phyloP scores from a whole-genome alignment of 1,140 invertebrate species.

The Spodoptera litura region DNA sequence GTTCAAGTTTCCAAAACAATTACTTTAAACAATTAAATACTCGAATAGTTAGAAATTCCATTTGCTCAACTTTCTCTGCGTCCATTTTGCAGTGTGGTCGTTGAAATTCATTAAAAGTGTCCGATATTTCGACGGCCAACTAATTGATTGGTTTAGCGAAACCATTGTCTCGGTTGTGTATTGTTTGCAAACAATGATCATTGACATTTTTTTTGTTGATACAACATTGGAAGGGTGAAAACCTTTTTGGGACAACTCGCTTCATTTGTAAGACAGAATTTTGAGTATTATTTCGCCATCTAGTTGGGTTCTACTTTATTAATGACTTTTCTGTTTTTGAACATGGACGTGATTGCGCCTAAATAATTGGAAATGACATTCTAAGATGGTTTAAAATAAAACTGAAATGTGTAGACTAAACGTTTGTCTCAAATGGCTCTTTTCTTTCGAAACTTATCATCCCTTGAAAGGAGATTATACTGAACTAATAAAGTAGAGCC shows the following conservation, averaged over 20 bases:
- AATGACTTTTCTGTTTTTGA: not conserved
- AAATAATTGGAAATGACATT: no score
- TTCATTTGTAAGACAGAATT: not conserved
- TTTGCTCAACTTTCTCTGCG: no score
- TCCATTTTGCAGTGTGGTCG: not conserved
- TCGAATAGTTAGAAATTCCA: no score
- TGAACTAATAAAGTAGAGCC: no score
- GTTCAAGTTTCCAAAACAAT: no score
- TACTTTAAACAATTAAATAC: no score
- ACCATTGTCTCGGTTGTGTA: slow-evolving; percentile 12
- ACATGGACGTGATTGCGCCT: no score
- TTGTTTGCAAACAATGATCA: slow-evolving; percentile 34
- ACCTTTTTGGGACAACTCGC: not conserved
- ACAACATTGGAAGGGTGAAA: slow-evolving; percentile 2
- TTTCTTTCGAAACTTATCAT: no score
- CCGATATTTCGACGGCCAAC: not conserved
- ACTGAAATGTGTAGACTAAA: no score
- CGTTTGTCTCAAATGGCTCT: no score
- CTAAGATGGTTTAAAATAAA: no score
- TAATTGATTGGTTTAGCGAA: slow-evolving; percentile 13
- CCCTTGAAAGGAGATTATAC: no score
- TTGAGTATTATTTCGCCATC: not conserved
- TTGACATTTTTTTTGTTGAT: slow-evolving; percentile 24
- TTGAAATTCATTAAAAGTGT: not conserved
- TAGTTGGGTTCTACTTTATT: not conserved